Conservation (phyloP, 2,113 vertebrate species). For the Tylochromis polylepis region DNA sequence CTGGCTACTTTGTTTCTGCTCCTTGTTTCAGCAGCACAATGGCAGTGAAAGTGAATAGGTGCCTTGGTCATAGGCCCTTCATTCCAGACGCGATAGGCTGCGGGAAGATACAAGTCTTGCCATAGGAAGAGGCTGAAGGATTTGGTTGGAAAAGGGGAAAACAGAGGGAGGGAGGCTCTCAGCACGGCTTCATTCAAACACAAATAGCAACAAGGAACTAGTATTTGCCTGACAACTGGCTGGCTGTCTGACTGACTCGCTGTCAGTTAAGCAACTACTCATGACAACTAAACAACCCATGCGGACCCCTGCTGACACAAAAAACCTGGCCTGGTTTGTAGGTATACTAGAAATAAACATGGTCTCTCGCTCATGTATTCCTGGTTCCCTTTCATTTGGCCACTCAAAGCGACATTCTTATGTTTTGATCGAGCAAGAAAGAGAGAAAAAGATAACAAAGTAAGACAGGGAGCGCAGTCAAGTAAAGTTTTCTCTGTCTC, state of each 20-base stretch:
- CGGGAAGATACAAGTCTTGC: constrained; percentile 49
- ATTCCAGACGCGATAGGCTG: constrained; percentile 43
- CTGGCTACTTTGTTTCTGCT: constrained; percentile 51
- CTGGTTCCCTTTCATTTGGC: constrained; percentile 57
- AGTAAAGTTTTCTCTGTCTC: constrained; percentile 52
- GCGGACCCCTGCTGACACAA: constrained; percentile 55
- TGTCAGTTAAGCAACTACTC: constrained; percentile 54
- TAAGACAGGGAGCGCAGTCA: constrained; percentile 28
- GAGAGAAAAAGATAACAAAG: constrained; percentile 47
- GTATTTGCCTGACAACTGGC: constrained; percentile 50
- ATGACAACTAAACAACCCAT: constrained; percentile 56
- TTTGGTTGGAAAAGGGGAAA: constrained; percentile 20
- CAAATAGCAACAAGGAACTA: constrained; percentile 68
- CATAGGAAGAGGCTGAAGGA: constrained; percentile 53
- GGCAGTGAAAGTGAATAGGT: constrained; percentile 33
- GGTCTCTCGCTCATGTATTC: constrained; percentile 44
- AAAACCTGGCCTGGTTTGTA: constrained; percentile 44
- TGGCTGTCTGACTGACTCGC: constrained; percentile 43
- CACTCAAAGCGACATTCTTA: constrained; percentile 55
- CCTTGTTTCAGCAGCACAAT: constrained; percentile 55
- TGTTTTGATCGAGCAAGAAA: constrained; percentile 62
- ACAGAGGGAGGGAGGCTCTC: constrained; percentile 21
- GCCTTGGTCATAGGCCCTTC: constrained; percentile 55
- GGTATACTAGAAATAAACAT: constrained; percentile 51
- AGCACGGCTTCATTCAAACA: constrained; percentile 50